These are phyloP conservation scores for Erebia aethiops DNA, from an alignment of 2,888 invertebrate genomes.

Conservation along the genomic window DNA sequence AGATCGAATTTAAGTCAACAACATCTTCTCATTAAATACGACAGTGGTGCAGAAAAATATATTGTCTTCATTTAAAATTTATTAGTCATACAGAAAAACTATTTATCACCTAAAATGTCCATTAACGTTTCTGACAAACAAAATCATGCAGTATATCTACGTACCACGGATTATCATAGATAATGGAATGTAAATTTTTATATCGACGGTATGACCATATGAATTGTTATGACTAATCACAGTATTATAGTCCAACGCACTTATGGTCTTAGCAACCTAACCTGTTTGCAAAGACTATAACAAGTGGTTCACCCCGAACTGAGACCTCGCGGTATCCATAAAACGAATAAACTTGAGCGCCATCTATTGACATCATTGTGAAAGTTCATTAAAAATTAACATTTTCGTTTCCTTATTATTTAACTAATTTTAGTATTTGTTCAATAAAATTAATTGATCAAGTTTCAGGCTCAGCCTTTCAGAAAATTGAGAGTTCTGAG, in stretches of 20 bases:
- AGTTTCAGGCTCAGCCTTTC: no score
- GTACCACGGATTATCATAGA: neutral
- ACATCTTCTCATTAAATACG: neutral
- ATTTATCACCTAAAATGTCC: neutral
- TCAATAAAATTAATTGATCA: no score
- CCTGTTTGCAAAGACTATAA: constrained; percentile 4
- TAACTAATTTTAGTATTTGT: no score
- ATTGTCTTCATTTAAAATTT: constrained; percentile 5
- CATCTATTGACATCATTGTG: no score
- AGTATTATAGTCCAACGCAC: neutral
- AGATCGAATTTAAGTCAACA: neutral
- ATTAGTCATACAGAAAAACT: neutral
- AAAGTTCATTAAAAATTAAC: no score
- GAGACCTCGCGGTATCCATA: no score
- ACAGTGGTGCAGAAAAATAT: neutral
- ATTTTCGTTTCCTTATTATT: no score
- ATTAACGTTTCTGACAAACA: no score
- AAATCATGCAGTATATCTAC: neutral
- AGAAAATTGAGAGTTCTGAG: no score
- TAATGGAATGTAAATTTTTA: neutral
- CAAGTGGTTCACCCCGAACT: no score
- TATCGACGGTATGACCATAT: neutral
- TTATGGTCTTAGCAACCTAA: constrained; percentile 11
- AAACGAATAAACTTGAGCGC: no score
- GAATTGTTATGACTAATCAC: neutral